Conservation (phyloP, 2,797 vertebrate genomes). For the Sphenodon punctatus region DNA sequence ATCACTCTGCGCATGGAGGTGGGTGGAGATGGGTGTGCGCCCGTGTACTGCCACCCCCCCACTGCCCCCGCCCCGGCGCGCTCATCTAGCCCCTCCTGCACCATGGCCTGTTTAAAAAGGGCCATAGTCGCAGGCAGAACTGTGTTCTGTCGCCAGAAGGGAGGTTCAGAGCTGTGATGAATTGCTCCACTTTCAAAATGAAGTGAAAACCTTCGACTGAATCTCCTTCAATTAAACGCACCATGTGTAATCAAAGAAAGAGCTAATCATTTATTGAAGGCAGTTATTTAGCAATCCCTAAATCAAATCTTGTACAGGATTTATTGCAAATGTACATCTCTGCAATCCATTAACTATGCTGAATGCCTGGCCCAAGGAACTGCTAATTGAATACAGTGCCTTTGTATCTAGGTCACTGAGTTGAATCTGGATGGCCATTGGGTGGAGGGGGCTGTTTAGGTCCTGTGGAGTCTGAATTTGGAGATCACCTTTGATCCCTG, state of each 20-base stretch:
- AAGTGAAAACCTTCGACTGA: constrained; percentile 11
- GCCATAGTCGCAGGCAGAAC: too few relatives aligned
- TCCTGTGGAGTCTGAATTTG: not conserved
- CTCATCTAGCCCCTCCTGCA: too few relatives aligned
- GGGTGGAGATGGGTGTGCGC: too few relatives aligned
- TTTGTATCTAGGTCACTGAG: not conserved
- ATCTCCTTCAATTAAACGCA: constrained; percentile 5
- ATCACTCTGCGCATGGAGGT: too few relatives aligned
- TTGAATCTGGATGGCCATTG: not conserved
- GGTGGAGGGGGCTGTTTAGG: not conserved
- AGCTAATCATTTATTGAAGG: not conserved
- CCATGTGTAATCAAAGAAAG: not conserved
- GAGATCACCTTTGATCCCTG: not conserved
- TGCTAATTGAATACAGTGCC: too few relatives aligned
- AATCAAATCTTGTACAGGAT: not conserved
- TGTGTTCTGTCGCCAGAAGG: not conserved
- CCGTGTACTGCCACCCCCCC: too few relatives aligned
- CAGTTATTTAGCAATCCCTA: not conserved
- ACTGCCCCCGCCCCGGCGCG: too few relatives aligned
- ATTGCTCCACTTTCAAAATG: not conserved
- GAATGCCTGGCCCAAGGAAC: not conserved
- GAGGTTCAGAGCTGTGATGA: not conserved
- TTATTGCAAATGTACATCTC: not conserved
- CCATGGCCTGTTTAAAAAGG: too few relatives aligned
- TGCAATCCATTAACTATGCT: not conserved